Evolutionary conservation across 2,888 invertebrate species (phyloP), one percentile per base, ranked within the genome.

Genomic region (Oscheius sp.): DNA sequence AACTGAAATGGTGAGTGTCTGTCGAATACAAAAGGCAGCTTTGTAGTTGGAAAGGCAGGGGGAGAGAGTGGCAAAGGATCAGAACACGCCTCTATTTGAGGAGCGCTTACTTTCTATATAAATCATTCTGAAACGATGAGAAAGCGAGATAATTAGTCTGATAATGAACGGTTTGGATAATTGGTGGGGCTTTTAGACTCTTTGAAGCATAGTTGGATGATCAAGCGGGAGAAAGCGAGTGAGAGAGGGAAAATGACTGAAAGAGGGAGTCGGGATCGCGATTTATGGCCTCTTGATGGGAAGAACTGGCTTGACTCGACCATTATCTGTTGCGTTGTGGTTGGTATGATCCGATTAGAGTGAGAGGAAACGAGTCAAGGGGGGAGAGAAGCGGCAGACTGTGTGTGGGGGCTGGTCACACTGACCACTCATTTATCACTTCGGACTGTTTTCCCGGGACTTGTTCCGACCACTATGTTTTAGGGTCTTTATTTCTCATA

Each of bases 401-500:
- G n/a, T n/a, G n/a, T n/a, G 23, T 25, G 20, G 37, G 37, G 37
- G 37, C 37, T 37, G 12, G n/a, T n/a, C n/a, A n/a, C n/a, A n/a
- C n/a, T n/a, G n/a, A n/a, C n/a, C n/a, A 29, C 29, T 52, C 52
- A 52, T 52, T 25, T 25, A 29, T 52, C 52, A 52, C 37, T 48
- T 25, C 48, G 48, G 27, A 52, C 52, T 27, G 29, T 52, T 52
- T 52, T 52, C 29, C n/a, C n/a, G n/a, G n/a, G n/a, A n/a, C n/a
- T n/a, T n/a, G n/a, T n/a, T n/a, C 33, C 31, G 53, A 15, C 53
- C 10, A 53, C 15, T 29, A 31, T 17, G n/a, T 64, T 88, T 39
- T 87, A 91, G 91, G 91, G 93, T 0, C 90, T 94, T 82, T 94
- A 94, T 86, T 95, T 92, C 87, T 93, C 92, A 0, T 95, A 93